phyloP scores from a whole-genome alignment of 1,140 invertebrate species.

The Chrysopa pallens region DNA sequence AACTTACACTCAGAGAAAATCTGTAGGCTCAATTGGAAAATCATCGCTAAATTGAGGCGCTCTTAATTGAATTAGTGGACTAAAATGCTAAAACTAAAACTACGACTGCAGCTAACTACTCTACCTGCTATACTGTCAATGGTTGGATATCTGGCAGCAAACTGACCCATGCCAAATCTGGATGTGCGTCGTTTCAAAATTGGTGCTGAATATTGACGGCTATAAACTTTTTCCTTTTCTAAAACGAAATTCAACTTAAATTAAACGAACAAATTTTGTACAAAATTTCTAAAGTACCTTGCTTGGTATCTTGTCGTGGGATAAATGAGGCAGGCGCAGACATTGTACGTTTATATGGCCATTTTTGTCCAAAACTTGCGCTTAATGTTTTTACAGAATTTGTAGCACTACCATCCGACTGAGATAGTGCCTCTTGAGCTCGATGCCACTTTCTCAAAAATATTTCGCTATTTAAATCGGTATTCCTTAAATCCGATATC shows the following conservation, averaged over 20 bases:
- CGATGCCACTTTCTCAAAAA: slow-evolving; percentile 77
- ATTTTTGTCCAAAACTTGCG: slow-evolving; percentile 80
- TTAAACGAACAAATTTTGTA: slow-evolving; percentile 1
- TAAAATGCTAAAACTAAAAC: slow-evolving; percentile 8
- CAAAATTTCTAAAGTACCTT: slow-evolving; percentile 31
- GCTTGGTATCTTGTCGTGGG: slow-evolving; percentile 53
- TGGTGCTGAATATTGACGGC: slow-evolving; percentile 73
- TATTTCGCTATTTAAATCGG: slow-evolving; percentile 72
- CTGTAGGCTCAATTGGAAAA: too few relatives aligned
- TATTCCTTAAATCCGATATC: slow-evolving; percentile 72
- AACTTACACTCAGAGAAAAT: too few relatives aligned
- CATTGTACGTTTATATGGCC: slow-evolving; percentile 88
- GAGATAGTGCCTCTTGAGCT: slow-evolving; percentile 74
- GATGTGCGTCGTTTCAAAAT: slow-evolving; percentile 81
- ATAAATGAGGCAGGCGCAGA: slow-evolving; percentile 73
- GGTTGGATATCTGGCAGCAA: slow-evolving; percentile 38
- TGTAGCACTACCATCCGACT: slow-evolving; percentile 36
- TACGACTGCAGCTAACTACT: slow-evolving; percentile 22
- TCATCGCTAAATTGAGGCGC: too few relatives aligned
- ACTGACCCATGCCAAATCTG: slow-evolving; percentile 76
- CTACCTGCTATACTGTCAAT: slow-evolving; percentile 45
- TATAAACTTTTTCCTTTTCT: slow-evolving; percentile 82
- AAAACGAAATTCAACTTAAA: slow-evolving; percentile 13
- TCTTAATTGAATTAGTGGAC: too few relatives aligned
- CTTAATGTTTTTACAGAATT: slow-evolving; percentile 63